Evolutionary conservation across 2,888 invertebrate genomes (phyloP).

Genomic region (Galeopsomyia nigrocyanea): DNA sequence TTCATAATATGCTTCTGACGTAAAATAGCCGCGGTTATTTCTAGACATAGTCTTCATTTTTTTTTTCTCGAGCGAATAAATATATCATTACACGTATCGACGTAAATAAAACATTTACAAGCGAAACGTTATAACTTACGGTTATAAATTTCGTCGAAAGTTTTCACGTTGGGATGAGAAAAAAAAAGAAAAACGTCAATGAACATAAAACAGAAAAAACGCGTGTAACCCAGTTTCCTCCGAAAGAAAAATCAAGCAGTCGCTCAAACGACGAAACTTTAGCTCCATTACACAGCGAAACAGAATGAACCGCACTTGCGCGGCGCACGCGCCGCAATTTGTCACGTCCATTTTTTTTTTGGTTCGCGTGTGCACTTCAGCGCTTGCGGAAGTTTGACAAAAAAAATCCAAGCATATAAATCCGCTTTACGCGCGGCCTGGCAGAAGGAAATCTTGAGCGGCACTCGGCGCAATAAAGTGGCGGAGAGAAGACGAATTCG

Average conservation of each 20-base stretch:
- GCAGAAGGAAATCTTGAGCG: constrained; percentile 42
- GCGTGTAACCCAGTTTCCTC: background rate
- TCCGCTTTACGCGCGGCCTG: constrained; percentile 24
- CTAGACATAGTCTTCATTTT: no score
- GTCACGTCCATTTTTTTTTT: constrained; percentile 27
- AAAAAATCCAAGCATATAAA: constrained; percentile 43
- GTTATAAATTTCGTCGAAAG: background rate
- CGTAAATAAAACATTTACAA: no score
- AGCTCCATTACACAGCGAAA: constrained; percentile 32
- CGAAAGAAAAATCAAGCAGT: constrained; percentile 20
- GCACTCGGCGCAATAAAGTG: constrained; percentile 38
- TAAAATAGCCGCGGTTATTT: no score
- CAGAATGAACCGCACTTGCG: constrained; percentile 25
- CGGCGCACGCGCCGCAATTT: constrained; percentile 10
- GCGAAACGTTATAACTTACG: no score
- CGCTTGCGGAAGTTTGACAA: constrained; percentile 8
- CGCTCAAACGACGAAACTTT: constrained; percentile 14
- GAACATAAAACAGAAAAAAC: constrained; percentile 1
- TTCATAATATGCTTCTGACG: no score
- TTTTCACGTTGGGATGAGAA: background rate
- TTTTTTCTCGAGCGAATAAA: no score
- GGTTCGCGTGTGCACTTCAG: background rate
- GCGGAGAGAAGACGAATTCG: constrained; percentile 37
- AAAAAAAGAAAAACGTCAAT: background rate
- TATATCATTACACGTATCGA: no score